phyloP scores from a whole-genome alignment of 2,113 vertebrate genomes.

The Penelope pileata region DNA sequence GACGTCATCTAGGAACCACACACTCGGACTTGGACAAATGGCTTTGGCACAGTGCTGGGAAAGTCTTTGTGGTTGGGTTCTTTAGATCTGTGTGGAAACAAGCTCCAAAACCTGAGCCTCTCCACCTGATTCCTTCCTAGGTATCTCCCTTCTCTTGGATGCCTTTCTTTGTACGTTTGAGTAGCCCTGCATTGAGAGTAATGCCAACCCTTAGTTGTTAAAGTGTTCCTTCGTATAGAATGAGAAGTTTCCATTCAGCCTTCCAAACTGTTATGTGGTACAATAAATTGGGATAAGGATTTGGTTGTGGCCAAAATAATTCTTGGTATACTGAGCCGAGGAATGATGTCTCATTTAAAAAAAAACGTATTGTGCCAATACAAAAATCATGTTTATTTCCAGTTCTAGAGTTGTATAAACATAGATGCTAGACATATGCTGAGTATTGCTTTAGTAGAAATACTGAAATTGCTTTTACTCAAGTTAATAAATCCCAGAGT shows the following conservation, averaged over 20 bases:
- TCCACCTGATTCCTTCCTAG: background rate
- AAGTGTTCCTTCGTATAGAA: background rate
- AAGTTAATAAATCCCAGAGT: background rate
- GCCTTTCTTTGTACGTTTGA: background rate
- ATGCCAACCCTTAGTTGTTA: background rate
- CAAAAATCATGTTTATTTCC: constrained; percentile 50
- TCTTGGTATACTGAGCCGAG: constrained; percentile 22
- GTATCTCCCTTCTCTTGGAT: background rate
- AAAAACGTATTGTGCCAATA: constrained; percentile 27
- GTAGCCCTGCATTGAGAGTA: background rate
- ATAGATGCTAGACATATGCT: constrained; percentile 49
- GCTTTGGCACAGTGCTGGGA: constrained; percentile 31
- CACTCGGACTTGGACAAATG: background rate
- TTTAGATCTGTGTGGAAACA: background rate
- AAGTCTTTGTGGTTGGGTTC: background rate
- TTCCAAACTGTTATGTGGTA: background rate
- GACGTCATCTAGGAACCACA: constrained; percentile 36
- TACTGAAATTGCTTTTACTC: background rate
- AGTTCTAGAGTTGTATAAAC: constrained; percentile 51
- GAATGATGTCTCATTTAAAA: constrained; percentile 46
- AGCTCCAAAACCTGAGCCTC: background rate
- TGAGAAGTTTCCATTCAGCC: background rate
- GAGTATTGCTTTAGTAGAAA: constrained; percentile 14
- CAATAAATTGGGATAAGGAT: background rate
- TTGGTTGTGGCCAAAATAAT: background rate